phyloP scores from a whole-genome alignment of 2,797 vertebrate genomes.

The Xiphophorus birchmanni region DNA sequence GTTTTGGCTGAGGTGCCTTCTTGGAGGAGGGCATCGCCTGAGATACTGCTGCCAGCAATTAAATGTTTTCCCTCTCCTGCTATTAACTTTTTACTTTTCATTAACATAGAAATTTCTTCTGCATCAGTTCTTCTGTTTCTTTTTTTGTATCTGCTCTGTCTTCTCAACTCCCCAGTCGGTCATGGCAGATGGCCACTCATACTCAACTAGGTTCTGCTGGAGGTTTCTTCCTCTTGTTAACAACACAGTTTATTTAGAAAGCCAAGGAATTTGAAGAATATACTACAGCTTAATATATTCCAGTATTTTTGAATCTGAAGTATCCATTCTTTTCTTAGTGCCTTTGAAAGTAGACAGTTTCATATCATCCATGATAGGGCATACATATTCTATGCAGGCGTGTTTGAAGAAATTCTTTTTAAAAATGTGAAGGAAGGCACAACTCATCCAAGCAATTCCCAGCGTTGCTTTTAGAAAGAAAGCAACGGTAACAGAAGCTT shows the following conservation, averaged over 20 bases:
- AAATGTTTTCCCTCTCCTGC: too few relatives aligned
- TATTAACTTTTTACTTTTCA: too few relatives aligned
- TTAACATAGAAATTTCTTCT: too few relatives aligned
- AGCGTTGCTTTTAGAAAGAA: constrained; percentile 24
- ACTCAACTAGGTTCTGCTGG: too few relatives aligned
- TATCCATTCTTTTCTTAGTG: background rate
- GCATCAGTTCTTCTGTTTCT: too few relatives aligned
- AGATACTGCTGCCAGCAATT: too few relatives aligned
- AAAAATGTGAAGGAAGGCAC: constrained; percentile 10
- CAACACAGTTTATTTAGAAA: background rate
- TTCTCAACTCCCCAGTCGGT: too few relatives aligned
- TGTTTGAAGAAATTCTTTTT: constrained; percentile 4
- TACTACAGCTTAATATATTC: background rate
- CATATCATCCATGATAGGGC: background rate
- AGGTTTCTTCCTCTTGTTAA: background rate
- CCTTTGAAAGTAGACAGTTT: background rate
- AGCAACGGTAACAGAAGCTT: constrained; percentile 40
- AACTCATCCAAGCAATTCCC: constrained; percentile 16
- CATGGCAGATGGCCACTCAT: too few relatives aligned
- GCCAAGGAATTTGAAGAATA: background rate
- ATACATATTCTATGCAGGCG: constrained; percentile 19
- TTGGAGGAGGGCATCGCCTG: too few relatives aligned
- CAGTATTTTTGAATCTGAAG: constrained; percentile 1
- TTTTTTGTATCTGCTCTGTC: too few relatives aligned
- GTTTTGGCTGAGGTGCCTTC: too few relatives aligned